Percentiles rank a stretch among this genome's conserved stretches.
Conservation (phyloP, 92 coral and sea anemone genomes). For the Paramuricea clavata region DNA sequence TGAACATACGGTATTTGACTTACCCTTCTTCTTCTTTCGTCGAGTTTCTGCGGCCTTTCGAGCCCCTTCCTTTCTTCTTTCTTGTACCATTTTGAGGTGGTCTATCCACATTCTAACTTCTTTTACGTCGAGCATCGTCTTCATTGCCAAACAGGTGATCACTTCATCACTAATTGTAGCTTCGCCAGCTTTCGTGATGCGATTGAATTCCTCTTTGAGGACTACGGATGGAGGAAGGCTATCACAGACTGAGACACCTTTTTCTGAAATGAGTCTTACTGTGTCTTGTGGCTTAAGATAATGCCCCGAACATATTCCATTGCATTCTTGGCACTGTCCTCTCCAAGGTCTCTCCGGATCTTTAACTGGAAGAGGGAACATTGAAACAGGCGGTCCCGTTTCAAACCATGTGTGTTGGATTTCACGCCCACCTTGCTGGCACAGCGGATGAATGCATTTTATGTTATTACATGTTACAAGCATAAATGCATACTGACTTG, state of each 20-base stretch:
- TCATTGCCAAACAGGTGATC: neutral
- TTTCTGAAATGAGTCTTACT: neutral
- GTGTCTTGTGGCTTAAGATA: neutral
- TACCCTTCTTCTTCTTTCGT: slow-evolving; percentile 22
- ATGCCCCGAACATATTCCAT: slow-evolving; percentile 10
- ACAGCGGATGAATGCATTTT: slow-evolving; percentile 7
- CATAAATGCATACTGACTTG: slow-evolving; percentile 30
- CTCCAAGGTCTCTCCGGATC: slow-evolving; percentile 34
- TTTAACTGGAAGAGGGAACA: slow-evolving; percentile 25
- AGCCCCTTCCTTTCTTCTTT: slow-evolving; percentile 30
- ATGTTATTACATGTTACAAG: neutral
- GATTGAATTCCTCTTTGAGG: slow-evolving; percentile 38
- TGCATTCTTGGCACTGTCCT: slow-evolving; percentile 26
- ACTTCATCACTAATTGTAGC: slow-evolving; percentile 14
- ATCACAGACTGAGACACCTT: slow-evolving; percentile 6
- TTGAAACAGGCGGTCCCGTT: slow-evolving; percentile 16
- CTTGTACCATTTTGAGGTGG: slow-evolving; percentile 4
- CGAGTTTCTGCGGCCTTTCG: slow-evolving; percentile 21
- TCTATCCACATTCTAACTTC: slow-evolving; percentile 35
- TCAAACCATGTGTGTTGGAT: slow-evolving; percentile 9
- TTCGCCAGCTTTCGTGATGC: slow-evolving; percentile 3
- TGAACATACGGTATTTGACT: slow-evolving; percentile 19
- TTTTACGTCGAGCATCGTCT: neutral
- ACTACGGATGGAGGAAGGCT: slow-evolving; percentile 24
- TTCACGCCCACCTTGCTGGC: neutral